Conservation (phyloP, 1,140 invertebrate species). For the Macrosteles quadrilineatus region DNA sequence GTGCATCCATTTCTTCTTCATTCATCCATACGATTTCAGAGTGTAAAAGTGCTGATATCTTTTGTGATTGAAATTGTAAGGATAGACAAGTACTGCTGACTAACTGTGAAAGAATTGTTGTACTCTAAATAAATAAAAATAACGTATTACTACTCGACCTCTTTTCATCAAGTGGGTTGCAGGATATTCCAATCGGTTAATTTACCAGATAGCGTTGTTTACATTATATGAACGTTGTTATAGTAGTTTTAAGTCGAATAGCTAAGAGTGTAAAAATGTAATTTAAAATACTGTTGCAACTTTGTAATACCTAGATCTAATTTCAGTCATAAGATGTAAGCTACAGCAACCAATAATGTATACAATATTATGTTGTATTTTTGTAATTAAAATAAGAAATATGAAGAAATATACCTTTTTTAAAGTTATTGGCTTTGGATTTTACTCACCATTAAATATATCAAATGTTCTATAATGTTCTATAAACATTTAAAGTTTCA, state of each 20-base stretch:
- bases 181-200: no score
- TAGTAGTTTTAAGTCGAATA: constrained; percentile 15
- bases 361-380: constrained; percentile 22
- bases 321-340: not conserved
- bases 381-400: constrained; percentile 14
- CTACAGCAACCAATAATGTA: not conserved
- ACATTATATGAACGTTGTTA: constrained; percentile 4
- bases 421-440: not conserved
- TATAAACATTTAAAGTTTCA: not conserved
- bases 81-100: no score
- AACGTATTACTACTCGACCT: no score
- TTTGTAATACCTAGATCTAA: constrained; percentile 23
- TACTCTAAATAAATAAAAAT: no score
- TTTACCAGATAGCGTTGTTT: not conserved
- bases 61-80: no score
- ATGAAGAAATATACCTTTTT: not conserved
- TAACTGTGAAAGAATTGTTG: no score
- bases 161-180: no score
- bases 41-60: no score
- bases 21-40: no score
- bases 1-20: no score
- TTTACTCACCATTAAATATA: not conserved
- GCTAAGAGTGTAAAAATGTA: constrained; percentile 22
- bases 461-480: not conserved
- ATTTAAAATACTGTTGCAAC: constrained; percentile 17